Percentiles rank a stretch among this genome's conserved stretches.
Conservation (phyloP, 1,140 invertebrate genomes). For the Cherax destructor region DNA sequence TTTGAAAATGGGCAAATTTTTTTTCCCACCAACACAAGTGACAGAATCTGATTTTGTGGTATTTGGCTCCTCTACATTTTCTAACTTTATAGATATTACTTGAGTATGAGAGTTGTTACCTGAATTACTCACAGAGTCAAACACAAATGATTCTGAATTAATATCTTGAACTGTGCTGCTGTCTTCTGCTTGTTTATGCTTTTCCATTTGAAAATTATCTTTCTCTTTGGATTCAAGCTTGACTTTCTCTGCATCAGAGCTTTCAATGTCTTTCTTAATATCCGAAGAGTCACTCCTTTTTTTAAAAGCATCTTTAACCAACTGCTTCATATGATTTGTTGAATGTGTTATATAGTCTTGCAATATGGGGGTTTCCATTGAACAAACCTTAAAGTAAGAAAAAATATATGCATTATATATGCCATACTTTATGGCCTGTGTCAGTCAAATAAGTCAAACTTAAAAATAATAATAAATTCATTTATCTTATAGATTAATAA, state of each 20-base stretch:
- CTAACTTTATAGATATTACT: background rate
- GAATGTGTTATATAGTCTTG: slow-evolving; percentile 29
- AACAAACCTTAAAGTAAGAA: slow-evolving; percentile 24
- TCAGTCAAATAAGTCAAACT: background rate
- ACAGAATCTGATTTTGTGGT: background rate
- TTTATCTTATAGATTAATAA: background rate
- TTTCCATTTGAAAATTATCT: background rate
- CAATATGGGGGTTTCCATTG: slow-evolving; percentile 15
- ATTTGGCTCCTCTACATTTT: background rate
- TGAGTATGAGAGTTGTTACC: background rate
- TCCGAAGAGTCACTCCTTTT: background rate
- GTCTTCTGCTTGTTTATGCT: background rate
- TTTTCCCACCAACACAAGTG: background rate
- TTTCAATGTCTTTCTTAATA: background rate
- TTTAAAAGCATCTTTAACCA: slow-evolving; percentile 33
- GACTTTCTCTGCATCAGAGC: background rate
- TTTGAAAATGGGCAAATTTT: background rate
- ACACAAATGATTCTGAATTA: background rate
- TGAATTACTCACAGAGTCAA: background rate
- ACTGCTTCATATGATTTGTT: slow-evolving; percentile 36
- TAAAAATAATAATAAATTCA: background rate
- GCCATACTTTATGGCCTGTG: no score
- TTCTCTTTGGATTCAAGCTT: background rate
- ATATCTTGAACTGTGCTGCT: background rate
- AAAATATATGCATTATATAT: background rate